phyloP scores from a whole-genome alignment of 2,888 invertebrate species.

The Diarsia mendica region DNA sequence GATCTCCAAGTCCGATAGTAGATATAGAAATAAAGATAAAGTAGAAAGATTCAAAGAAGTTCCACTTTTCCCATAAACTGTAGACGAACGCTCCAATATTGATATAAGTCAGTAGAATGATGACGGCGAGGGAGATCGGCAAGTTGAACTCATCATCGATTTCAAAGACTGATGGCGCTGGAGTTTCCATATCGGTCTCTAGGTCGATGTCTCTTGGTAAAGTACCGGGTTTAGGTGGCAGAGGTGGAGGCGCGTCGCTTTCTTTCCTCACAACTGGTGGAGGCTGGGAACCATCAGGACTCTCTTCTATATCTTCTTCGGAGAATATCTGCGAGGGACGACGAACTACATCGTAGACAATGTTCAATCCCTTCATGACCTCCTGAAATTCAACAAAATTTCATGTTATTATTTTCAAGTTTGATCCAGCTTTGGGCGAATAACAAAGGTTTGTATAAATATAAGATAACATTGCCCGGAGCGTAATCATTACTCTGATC shows the following conservation, averaged over 20 bases:
- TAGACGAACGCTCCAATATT: constrained; percentile 96
- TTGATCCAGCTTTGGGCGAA: constrained; percentile 58
- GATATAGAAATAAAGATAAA: constrained; percentile 99
- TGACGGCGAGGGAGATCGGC: constrained; percentile 96
- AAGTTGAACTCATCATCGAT: constrained; percentile 98
- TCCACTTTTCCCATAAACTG: constrained; percentile 95
- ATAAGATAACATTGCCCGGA: constrained; percentile 71
- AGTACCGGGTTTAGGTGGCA: constrained; percentile 84
- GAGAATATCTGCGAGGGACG: constrained; percentile 92
- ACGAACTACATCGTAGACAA: constrained; percentile 94
- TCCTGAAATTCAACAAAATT: constrained; percentile 89
- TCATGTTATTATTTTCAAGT: constrained; percentile 42
- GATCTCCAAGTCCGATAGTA: constrained; percentile 99
- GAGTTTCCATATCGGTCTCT: constrained; percentile 93
- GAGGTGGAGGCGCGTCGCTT: constrained; percentile 85
- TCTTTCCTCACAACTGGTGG: constrained; percentile 77
- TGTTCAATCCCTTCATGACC: constrained; percentile 95
- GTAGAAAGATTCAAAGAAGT: constrained; percentile 98
- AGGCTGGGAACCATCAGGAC: constrained; percentile 69
- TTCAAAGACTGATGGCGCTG: constrained; percentile 94
- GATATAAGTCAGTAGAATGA: constrained; percentile 96
- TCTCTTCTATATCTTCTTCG: constrained; percentile 86
- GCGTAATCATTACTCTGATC: constrained; percentile 78
- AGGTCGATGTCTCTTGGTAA: constrained; percentile 76
- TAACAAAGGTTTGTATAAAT: constrained; percentile 66